Base-by-base conservation (phyloP, 2,113 vertebrate species). In the Pogona vitticeps region DNA sequence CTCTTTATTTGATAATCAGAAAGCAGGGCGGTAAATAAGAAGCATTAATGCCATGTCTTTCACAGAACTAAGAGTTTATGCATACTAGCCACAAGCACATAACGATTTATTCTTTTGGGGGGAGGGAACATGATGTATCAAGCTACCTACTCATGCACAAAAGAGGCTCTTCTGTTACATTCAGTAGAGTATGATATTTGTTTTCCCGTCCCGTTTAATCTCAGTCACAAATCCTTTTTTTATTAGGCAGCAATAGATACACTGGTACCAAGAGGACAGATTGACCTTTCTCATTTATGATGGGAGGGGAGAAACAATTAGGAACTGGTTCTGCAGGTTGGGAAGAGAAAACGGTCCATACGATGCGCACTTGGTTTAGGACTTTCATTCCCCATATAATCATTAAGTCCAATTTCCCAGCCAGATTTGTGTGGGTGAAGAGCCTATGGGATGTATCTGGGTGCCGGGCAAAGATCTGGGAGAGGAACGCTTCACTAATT, bases 171-270 rank as follows among this genome's bases (percentile, higher is more conserved):
- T 88, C 36, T 80, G 73, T 72, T 33, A 28, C 6, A 0, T 52
- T 82, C 67, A 67, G 72, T 0, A 1, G 21, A 93, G 81, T 3
- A 75, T 26, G 9, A 21, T 23, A 1, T 85, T 88, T 89, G 78
- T 23, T 65, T 76, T 59, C 80, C n/a, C 52, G 88, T 84, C 52
- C 86, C n/a, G 1, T 82, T 94, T 92, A 77, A 90, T 89, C 91
- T 18, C 72, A 88, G n/a, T 90, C 52, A 33, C 42, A 73, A 88
- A 78, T 20, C 52, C 52, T 31, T 68, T 83, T 0, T 36, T 28
- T n/a, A n/a, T n/a, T n/a, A n/a, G n/a, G n/a, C n/a, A n/a, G n/a
- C n/a, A n/a, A n/a, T n/a, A n/a, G n/a, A n/a, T n/a, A n/a, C n/a
- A n/a, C n/a, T n/a, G n/a, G n/a, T n/a, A n/a, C n/a, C n/a, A n/a